Base-by-base conservation (phyloP, 2,888 invertebrate species). In the Tenthredo mesomela region DNA sequence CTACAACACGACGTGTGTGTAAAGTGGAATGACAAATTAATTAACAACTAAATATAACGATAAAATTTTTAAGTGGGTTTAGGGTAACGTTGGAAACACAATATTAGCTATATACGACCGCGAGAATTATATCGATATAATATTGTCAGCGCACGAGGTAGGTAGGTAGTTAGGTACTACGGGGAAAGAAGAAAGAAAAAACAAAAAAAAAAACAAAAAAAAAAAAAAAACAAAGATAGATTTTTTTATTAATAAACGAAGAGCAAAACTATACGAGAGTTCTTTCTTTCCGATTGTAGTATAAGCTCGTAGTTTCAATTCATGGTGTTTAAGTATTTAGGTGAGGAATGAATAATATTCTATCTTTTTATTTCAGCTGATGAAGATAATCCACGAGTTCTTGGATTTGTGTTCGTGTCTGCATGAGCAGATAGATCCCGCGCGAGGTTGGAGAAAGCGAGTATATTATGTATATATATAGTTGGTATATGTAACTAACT, bases 71-170 rank as follows among this genome's bases (percentile, higher is more conserved):
- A 33, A 37, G 10, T 10, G 37, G 70, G 9, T 37, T 33, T 2
- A 29, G 6, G 29, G 70, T 70, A 70, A 70, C 70, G 70, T 37
- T 70, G 70, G 70, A 70, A 70, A 70, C 70, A 37, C 37, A 37
- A 70, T 4, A 58, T 21, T 5, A 54, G 54, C 50, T 6, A 12
- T 29, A 29, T 12, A 33, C 12, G 3, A 73, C 12, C 43, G n/a
- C 43, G 15, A 33, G 33, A 7, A 73, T 73, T 21, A 73, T 73
- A 73, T 73, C 70, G 70, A 70, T 70, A 70, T 33, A 70, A 61
- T 61, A 61, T 61, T 25, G 25, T 25, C 10, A 21, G 67, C 47
- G 47, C 15, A 15, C 47, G 15, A 15, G 3, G 12, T 3, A 2
- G 1, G 29, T 29, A 29, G n/a, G n/a, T n/a, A n/a, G n/a, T n/a